Evolutionary conservation across 1,140 invertebrate species (phyloP), one percentile per base, ranked within the genome.

Genomic region (Drosophila pseudoobscura): DNA sequence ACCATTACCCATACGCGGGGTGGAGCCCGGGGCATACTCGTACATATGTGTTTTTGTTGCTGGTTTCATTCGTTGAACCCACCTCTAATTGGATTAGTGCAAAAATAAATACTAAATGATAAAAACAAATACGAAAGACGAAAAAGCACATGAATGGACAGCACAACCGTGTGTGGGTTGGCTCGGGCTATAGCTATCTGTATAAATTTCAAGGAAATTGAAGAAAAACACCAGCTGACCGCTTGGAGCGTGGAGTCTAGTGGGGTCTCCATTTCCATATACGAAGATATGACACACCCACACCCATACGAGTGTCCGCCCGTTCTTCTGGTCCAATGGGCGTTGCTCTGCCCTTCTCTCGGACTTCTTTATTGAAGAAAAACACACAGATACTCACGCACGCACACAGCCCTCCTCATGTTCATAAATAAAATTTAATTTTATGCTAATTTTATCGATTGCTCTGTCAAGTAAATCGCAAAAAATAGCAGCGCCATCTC

Each of bases 381-480:
- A 24, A 5, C 22, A 24, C 22, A 24, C 22, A 6, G 26, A 29
- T 6, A 7, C 29, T 8, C 6, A 31, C 29, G 29, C 6, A 31
- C 6, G 0, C 29, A 7, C 6, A 7, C 0, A 35, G 31, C 31
- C 9, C 35, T 3, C 35, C 3, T 13, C 35, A 13, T 11, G 1
- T 13, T 35, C 9, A 46, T 41, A 68, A n/a, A 69, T 77, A 49
- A 74, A 75, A 80, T 74, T 85, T 71, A 73, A 85, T 79, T 66
- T 80, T 68, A 85, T 85, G 80, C 64, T 80, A 85, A 85, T 85
- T 85, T 85, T 85, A 85, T 85, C 80, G 80, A 85, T 85, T 80
- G 66, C 56, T 59, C n/a, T 20, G 35, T 51, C 22, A 29, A 66
- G 15, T 45, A 35, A 35, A 24, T 43, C 5, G 31, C 29, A 43